Conservation (phyloP, 2,888 invertebrate genomes). For the Xylocampa areola region DNA sequence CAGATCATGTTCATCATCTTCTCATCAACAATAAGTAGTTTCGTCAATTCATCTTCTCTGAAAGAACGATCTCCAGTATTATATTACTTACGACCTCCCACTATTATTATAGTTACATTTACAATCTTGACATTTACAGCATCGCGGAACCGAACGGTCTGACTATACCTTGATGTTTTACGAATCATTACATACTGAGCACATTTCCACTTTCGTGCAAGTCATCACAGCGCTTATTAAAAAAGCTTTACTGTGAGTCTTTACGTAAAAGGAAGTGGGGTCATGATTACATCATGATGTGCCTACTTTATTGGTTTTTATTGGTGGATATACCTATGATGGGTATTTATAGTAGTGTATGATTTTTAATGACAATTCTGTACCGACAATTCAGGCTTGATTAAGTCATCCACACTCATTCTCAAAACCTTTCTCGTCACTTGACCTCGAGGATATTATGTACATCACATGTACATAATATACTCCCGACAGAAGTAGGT, state of each 20-base stretch:
- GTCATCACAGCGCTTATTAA: conserved; percentile 35
- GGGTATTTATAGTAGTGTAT: background rate
- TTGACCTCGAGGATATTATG: no score
- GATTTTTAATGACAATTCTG: no score
- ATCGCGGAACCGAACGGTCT: conserved; percentile 45
- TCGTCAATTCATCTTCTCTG: conserved; percentile 9
- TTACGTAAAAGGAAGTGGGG: conserved; percentile 20
- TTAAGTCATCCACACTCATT: no score
- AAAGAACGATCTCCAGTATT: conserved; percentile 5
- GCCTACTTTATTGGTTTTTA: background rate
- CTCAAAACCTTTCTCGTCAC: no score
- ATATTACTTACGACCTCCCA: conserved; percentile 4
- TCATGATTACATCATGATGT: conserved; percentile 12
- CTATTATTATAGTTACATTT: conserved; percentile 3
- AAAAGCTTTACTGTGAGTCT: conserved; percentile 20
- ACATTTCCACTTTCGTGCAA: conserved; percentile 47
- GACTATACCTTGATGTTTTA: conserved; percentile 25
- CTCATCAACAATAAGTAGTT: no score
- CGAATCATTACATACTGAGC: conserved; percentile 37
- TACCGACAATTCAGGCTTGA: no score
- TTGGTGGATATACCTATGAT: no score
- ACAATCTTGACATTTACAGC: conserved; percentile 41
- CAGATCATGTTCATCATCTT: no score
- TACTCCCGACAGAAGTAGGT: no score
- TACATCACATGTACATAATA: no score